phyloP scores from a whole-genome alignment of 1,140 invertebrate species.

The Paraescarpia echinospica region DNA sequence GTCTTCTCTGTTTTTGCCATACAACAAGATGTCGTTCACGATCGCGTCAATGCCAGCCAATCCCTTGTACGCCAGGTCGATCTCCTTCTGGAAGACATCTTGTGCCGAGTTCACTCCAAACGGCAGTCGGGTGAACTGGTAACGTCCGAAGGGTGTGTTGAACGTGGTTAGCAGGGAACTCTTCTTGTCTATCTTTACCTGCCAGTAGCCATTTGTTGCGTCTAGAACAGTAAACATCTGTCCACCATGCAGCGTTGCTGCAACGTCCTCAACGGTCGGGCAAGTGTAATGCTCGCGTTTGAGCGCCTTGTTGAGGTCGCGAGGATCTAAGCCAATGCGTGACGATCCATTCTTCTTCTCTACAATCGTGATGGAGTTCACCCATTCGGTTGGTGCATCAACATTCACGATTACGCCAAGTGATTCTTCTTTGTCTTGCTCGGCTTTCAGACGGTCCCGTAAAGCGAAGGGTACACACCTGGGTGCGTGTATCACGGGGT shows the following conservation, averaged over 20 bases:
- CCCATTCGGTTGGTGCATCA: slow-evolving; percentile 41
- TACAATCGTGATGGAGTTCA: slow-evolving; percentile 35
- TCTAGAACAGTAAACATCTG: too few species aligned
- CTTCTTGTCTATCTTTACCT: slow-evolving; percentile 33
- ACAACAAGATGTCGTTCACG: slow-evolving; percentile 37
- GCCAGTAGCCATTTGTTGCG: slow-evolving; percentile 27
- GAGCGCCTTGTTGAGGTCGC: slow-evolving; percentile 44
- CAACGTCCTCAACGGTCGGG: too few species aligned
- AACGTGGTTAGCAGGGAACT: background rate
- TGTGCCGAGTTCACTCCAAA: slow-evolving; percentile 24
- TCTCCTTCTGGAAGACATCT: slow-evolving; percentile 46
- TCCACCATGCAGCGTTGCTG: too few species aligned
- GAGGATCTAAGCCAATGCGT: slow-evolving; percentile 36
- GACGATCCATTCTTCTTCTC: slow-evolving; percentile 28
- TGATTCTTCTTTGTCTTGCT: slow-evolving; percentile 32
- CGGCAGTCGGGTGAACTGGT: background rate
- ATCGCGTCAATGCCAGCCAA: slow-evolving; percentile 55
- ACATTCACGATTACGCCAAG: slow-evolving; percentile 42
- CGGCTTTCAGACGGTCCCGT: slow-evolving; percentile 26
- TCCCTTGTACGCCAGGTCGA: slow-evolving; percentile 41
- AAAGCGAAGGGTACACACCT: slow-evolving; percentile 28
- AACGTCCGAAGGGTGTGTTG: too few species aligned
- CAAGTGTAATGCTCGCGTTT: slow-evolving; percentile 29
- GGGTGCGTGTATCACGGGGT: slow-evolving; percentile 23
- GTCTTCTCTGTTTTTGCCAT: slow-evolving; percentile 37